These are phyloP conservation scores for Drosophila eohydei DNA, from an alignment of 2,888 invertebrate genomes.

Conservation along the genomic window DNA sequence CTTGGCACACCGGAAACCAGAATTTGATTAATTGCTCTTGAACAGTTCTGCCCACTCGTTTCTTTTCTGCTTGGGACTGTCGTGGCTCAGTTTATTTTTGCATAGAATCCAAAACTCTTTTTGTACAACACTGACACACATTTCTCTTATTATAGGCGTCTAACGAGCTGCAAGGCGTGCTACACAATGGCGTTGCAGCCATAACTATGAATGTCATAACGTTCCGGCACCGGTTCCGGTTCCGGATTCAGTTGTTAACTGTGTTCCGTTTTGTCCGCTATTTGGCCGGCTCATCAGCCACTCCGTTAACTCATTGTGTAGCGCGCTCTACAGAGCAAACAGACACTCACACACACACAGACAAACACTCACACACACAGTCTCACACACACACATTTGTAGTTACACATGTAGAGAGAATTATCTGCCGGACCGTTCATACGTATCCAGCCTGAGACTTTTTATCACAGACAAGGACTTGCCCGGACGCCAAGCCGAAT, in stretches of 20 bases:
- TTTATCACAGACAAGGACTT: constrained; percentile 48
- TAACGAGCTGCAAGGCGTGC: constrained; percentile 35
- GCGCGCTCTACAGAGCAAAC: constrained; percentile 38
- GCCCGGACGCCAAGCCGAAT: constrained; percentile 53
- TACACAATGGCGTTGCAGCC: constrained; percentile 35
- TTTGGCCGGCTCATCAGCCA: constrained; percentile 18
- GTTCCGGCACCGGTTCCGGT: constrained; percentile 26
- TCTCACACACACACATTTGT: constrained; percentile 19
- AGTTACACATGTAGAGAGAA: constrained; percentile 39
- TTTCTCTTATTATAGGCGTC: constrained; percentile 8
- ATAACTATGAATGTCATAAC: constrained; percentile 7
- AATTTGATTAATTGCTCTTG: constrained; percentile 17
- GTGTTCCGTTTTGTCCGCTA: constrained; percentile 38
- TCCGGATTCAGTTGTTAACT: constrained; percentile 24
- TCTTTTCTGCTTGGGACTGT: constrained; percentile 79
- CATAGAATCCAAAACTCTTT: constrained; percentile 20
- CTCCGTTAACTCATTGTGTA: constrained; percentile 35
- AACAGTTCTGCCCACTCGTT: constrained; percentile 27
- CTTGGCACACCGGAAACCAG: constrained; percentile 56
- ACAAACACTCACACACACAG: constrained; percentile 2
- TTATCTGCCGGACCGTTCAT: constrained; percentile 53
- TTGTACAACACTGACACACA: constrained; percentile 7
- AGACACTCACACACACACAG: background rate
- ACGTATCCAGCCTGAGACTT: constrained; percentile 51
- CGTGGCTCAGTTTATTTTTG: constrained; percentile 30